Conservation (phyloP, 1,140 invertebrate species). For the Dreissena polymorpha region DNA sequence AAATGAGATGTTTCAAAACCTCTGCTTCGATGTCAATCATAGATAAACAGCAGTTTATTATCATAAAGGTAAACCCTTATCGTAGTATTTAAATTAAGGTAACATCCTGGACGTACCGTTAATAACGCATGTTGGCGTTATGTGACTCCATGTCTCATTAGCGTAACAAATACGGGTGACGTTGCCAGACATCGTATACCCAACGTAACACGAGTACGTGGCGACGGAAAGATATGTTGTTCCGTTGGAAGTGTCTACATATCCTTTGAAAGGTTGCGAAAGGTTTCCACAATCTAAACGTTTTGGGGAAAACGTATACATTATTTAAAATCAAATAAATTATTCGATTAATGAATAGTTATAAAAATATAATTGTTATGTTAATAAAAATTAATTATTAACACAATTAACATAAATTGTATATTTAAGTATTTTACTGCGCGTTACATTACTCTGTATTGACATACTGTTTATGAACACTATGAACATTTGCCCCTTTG, state of each 20-base stretch:
- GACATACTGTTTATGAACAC: too few species aligned
- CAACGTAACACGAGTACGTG: conserved; percentile 12
- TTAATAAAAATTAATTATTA: background rate
- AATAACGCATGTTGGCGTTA: background rate
- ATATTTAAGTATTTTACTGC: background rate
- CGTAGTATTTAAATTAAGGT: too few species aligned
- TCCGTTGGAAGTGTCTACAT: background rate
- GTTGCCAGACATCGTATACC: conserved; percentile 10
- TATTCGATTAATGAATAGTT: background rate
- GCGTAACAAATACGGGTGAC: conserved; percentile 1
- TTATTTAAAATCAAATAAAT: background rate
- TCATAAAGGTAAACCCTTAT: too few species aligned
- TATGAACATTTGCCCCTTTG: too few species aligned
- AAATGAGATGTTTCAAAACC: too few species aligned
- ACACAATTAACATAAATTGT: background rate
- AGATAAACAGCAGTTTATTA: too few species aligned
- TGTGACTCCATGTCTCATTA: conserved; percentile 1
- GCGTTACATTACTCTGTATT: too few species aligned
- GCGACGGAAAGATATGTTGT: conserved; percentile 10
- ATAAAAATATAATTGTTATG: background rate
- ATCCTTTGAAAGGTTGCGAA: background rate
- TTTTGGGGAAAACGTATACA: background rate
- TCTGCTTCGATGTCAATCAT: too few species aligned
- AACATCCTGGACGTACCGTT: background rate
- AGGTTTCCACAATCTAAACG: conserved; percentile 15